Percentiles rank a stretch among this genome's conserved stretches.
phyloP scores from a whole-genome alignment of 1,140 invertebrate genomes.

The Trichonephila clavipes region DNA sequence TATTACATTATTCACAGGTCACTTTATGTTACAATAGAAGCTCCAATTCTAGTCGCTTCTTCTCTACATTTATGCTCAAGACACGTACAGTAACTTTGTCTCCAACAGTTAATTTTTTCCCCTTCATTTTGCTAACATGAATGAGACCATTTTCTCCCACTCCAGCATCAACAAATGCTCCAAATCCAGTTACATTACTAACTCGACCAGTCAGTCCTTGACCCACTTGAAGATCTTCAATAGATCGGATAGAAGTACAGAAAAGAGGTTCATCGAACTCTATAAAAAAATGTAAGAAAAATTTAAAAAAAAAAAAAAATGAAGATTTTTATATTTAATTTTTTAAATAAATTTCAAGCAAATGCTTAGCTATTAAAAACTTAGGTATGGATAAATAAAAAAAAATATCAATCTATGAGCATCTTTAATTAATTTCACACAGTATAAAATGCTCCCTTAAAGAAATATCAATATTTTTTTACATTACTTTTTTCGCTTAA shows the following conservation, averaged over 20 bases:
- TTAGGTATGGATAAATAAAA: too few species aligned
- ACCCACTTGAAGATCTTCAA: conserved; percentile 84
- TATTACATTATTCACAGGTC: too few species aligned
- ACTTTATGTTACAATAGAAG: neutral
- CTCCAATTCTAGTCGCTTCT: conserved; percentile 12
- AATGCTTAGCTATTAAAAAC: too few species aligned
- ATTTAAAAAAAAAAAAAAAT: neutral
- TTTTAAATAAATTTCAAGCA: too few species aligned
- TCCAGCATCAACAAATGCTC: conserved; percentile 94
- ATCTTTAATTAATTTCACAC: too few species aligned
- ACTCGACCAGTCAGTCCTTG: conserved; percentile 85
- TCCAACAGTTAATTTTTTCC: conserved; percentile 85
- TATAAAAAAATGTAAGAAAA: conserved; percentile 48
- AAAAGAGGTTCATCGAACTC: conserved; percentile 86
- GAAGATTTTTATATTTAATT: neutral
- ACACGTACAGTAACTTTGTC: conserved; percentile 86
- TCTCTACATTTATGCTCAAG: conserved; percentile 80
- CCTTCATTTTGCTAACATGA: conserved; percentile 85
- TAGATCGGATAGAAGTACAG: conserved; percentile 84
- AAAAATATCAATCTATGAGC: too few species aligned
- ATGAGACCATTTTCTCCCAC: conserved; percentile 88
- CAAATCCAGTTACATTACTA: conserved; percentile 92
- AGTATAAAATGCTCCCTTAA: too few species aligned
- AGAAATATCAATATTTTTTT: too few species aligned
- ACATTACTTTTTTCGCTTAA: too few species aligned